Evolutionary conservation across 2,888 invertebrate genomes (phyloP).

Genomic region (Himalopsyche anomala): DNA sequence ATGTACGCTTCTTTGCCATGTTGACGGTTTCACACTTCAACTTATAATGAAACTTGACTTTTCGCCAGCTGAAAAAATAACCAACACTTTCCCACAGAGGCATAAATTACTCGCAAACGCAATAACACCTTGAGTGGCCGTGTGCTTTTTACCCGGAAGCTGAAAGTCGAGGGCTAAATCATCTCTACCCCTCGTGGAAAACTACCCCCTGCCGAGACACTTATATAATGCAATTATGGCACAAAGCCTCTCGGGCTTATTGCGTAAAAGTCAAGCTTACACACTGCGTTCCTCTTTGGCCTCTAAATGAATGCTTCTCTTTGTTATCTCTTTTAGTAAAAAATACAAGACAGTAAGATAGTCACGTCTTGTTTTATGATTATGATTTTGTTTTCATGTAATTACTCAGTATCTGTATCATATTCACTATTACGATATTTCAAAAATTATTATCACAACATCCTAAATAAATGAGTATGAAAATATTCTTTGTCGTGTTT

Average conservation of each 20-base stretch:
- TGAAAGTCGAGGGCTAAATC: slow-evolving; percentile 43
- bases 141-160: slow-evolving; percentile 48
- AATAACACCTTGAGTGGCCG: slow-evolving; percentile 45
- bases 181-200: slow-evolving; percentile 42
- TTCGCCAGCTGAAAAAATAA: slow-evolving; percentile 23
- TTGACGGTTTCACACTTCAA: slow-evolving; percentile 20
- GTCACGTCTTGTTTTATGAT: background rate
- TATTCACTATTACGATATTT: too few species aligned
- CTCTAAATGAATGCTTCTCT: slow-evolving; percentile 34
- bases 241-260: slow-evolving; percentile 56
- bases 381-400: background rate
- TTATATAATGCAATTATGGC: slow-evolving; percentile 62
- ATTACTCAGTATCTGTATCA: too few species aligned
- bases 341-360: slow-evolving; percentile 4
- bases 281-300: slow-evolving; percentile 22
- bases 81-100: slow-evolving; percentile 36
- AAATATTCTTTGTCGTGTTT: too few species aligned
- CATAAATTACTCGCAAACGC: slow-evolving; percentile 44
- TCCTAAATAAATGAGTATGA: too few species aligned
- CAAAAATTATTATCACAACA: too few species aligned
- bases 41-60: slow-evolving; percentile 24
- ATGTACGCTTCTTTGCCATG: background rate
- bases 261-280: slow-evolving; percentile 55
- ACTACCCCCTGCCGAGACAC: slow-evolving; percentile 50
- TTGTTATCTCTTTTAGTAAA: slow-evolving; percentile 3